Base-by-base conservation (phyloP, 2,888 invertebrate species). In the Imbricaverruca yamaguchii region DNA sequence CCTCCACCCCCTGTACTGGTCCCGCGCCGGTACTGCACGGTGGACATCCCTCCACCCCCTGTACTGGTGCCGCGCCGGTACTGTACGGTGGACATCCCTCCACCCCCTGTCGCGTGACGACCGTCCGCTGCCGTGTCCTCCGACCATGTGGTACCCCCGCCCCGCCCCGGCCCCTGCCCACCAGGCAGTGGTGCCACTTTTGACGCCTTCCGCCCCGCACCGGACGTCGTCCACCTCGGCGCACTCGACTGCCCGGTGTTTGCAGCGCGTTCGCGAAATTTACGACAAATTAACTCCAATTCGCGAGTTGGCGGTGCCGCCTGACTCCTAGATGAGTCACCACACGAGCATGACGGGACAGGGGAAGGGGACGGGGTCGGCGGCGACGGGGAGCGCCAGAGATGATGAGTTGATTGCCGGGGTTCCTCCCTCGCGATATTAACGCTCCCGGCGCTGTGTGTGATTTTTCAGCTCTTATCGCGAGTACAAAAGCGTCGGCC, bases 391-490 rank as follows among this genome's bases (percentile, higher is more conserved):
- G 6, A 39, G 11, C 25, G 4, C 9, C 63, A 63, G 69, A 61
- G 61, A 18, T 61, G 69, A 69, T 23, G 65, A 69, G 69, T 15
- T 39, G 25, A 39, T 39, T 69, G 69, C 39, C 69, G 39, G 69
- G 10, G 39, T 11, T 25, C 15, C 8, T 13, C 69, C 69, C 39
- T 69, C 67, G 69, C 69, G 25, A 39, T 69, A 69, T 69, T 69
- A 69, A 69, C 69, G 39, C 39, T 69, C 69, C 39, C 69, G 39
- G 13, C 39, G 69, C 69, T 39, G 39, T 39, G 39, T 39, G 69
- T 39, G 69, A 69, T 69, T 69, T 69, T 69, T 25, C 69, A 25
- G 23, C 39, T 39, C 69, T 69, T 69, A 69, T 69, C 69, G 15
- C 69, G 69, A 15, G 4, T 15, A 69, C 69, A 69, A 69, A 69